phyloP scores from a whole-genome alignment of 2,888 invertebrate species.

The Andricus curvator region DNA sequence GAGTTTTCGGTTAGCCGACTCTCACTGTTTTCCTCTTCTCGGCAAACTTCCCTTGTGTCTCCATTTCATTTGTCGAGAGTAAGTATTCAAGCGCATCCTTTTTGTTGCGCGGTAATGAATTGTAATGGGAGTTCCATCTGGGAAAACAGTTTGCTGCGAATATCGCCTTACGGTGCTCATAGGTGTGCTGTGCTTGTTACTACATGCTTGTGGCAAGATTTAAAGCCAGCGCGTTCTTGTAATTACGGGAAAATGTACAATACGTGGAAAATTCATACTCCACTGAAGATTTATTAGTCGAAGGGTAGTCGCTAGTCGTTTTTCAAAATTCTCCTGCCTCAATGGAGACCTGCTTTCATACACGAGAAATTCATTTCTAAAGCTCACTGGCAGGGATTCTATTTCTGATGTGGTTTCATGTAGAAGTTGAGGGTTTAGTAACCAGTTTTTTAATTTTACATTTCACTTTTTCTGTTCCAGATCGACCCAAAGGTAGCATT shows the following conservation, averaged over 20 bases:
- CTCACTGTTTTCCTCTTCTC: constrained; percentile 44
- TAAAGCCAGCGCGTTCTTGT: constrained; percentile 11
- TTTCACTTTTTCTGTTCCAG: constrained; percentile 83
- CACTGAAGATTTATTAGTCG: constrained; percentile 5
- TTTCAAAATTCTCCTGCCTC: background rate
- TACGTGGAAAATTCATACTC: constrained; percentile 5
- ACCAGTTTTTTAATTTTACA: background rate
- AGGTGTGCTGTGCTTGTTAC: background rate
- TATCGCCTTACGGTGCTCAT: constrained; percentile 8
- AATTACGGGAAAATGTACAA: constrained; percentile 13
- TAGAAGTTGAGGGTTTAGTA: background rate
- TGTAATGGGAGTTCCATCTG: constrained; percentile 55
- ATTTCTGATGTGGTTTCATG: constrained; percentile 8
- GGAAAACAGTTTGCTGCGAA: constrained; percentile 49
- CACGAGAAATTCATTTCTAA: background rate
- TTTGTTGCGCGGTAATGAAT: constrained; percentile 62
- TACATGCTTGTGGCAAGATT: background rate
- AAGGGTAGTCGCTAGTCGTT: background rate
- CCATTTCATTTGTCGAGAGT: constrained; percentile 36
- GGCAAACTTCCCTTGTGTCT: constrained; percentile 37
- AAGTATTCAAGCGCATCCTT: constrained; percentile 54
- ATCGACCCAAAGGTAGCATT: constrained; percentile 99
- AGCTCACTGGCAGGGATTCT: background rate
- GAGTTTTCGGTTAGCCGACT: constrained; percentile 56
- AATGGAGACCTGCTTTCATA: background rate